Evolutionary conservation across 2,113 vertebrate genomes (phyloP).

Genomic region (Benitochromis conjunctus): DNA sequence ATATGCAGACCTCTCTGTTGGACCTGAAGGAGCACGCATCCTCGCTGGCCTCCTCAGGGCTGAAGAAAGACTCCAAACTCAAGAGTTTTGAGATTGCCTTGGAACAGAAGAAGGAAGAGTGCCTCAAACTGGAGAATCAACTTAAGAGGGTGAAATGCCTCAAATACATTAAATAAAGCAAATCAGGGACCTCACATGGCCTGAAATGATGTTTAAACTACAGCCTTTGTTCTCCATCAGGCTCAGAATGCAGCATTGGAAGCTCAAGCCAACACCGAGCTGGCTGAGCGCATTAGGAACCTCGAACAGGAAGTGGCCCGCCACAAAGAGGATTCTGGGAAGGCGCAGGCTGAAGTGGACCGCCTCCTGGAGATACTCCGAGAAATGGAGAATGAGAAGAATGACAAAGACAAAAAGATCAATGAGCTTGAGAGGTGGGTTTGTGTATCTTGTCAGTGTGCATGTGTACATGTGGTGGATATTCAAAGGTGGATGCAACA

Average conservation of each 20-base stretch:
- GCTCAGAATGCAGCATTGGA: conserved; percentile 88
- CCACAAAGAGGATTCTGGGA: conserved; percentile 86
- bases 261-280: conserved; percentile 87
- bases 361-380: conserved; percentile 94
- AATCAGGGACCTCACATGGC: not conserved
- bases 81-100: conserved; percentile 76
- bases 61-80: conserved; percentile 93
- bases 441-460: not conserved
- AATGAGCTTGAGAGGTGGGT: conserved; percentile 91
- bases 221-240: conserved; percentile 55
- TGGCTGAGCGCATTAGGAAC: conserved; percentile 82
- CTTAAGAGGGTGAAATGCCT: conserved; percentile 68
- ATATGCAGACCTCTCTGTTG: conserved; percentile 81
- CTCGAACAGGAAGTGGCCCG: conserved; percentile 86
- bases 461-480: not conserved
- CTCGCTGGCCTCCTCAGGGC: conserved; percentile 90
- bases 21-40: conserved; percentile 98
- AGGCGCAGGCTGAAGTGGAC: conserved; percentile 95
- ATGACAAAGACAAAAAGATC: conserved; percentile 98
- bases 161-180: not conserved
- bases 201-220: not conserved
- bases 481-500: not conserved
- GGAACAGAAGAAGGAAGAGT: conserved; percentile 77
- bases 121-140: conserved; percentile 75
- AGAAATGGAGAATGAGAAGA: conserved; percentile 99